Conservation (phyloP, 2,113 vertebrate genomes). For the Gymnarchus niloticus region DNA sequence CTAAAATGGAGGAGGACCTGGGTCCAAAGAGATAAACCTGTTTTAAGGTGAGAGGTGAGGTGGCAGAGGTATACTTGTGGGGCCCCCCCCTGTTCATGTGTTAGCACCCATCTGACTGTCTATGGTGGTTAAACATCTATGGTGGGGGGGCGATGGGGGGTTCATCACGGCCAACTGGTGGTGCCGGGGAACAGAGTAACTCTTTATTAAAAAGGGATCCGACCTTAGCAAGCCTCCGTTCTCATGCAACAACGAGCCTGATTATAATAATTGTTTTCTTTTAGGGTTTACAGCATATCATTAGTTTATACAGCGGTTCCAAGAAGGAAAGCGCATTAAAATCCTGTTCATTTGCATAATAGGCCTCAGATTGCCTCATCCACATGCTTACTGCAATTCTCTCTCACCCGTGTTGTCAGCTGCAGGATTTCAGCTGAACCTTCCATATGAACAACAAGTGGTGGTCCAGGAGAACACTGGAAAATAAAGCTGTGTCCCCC, state of each 20-base stretch:
- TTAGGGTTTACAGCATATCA: slow-evolving; percentile 30
- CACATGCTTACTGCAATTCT: neutral
- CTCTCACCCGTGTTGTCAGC: neutral
- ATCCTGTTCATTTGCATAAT: slow-evolving; percentile 35
- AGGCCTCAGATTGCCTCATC: slow-evolving; percentile 32
- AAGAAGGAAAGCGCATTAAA: slow-evolving; percentile 25
- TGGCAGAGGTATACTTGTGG: neutral
- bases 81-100: too few relatives aligned
- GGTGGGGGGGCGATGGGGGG: neutral
- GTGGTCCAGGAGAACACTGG: neutral
- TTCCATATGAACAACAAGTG: neutral
- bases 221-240: too few relatives aligned
- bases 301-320: slow-evolving; percentile 33
- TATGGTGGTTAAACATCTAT: neutral
- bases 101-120: too few relatives aligned
- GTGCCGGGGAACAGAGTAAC: neutral
- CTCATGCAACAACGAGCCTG: slow-evolving; percentile 16
- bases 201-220: neutral
- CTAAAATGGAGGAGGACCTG: neutral
- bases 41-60: too few relatives aligned
- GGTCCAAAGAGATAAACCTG: too few relatives aligned
- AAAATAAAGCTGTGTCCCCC: too few relatives aligned
- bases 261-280: slow-evolving; percentile 39
- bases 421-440: neutral
- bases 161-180: neutral